phyloP scores from a whole-genome alignment of 2,888 invertebrate genomes.

The Chymomyza procnemis region DNA sequence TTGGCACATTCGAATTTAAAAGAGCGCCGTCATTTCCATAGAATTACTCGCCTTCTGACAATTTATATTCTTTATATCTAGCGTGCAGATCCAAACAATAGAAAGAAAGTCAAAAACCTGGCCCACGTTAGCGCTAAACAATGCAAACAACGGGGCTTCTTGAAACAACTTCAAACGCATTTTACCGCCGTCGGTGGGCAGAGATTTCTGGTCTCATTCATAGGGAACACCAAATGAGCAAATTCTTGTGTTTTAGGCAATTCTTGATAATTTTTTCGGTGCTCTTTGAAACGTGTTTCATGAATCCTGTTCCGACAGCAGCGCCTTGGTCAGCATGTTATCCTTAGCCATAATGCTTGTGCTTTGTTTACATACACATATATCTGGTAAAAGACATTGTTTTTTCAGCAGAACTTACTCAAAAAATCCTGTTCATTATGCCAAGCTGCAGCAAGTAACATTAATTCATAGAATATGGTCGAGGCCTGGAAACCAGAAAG shows the following conservation, averaged over 20 bases:
- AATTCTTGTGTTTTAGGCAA: slow-evolving; percentile 40
- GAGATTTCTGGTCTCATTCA: slow-evolving; percentile 39
- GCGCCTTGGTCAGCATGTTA: no score
- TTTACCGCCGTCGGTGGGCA: background rate
- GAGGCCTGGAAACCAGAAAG: no score
- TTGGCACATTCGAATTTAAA: slow-evolving; percentile 9
- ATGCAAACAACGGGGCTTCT: slow-evolving; percentile 48
- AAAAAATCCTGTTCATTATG: no score
- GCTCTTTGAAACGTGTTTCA: slow-evolving; percentile 36
- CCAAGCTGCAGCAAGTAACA: background rate
- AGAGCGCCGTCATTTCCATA: background rate
- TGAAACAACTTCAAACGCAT: slow-evolving; percentile 48
- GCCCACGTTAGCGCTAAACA: slow-evolving; percentile 39
- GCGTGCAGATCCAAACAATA: background rate
- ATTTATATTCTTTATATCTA: background rate
- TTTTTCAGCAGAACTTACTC: no score
- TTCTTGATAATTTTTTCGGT: slow-evolving; percentile 73
- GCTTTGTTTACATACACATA: no score
- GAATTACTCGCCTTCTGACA: no score
- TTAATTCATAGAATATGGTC: background rate
- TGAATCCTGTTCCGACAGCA: background rate
- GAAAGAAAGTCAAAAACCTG: slow-evolving; percentile 9
- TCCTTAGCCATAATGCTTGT: no score
- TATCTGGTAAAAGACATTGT: no score
- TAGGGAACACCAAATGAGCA: slow-evolving; percentile 48